Base-by-base conservation (phyloP, 2,113 vertebrate genomes). In the Marcusenius ussheri region DNA sequence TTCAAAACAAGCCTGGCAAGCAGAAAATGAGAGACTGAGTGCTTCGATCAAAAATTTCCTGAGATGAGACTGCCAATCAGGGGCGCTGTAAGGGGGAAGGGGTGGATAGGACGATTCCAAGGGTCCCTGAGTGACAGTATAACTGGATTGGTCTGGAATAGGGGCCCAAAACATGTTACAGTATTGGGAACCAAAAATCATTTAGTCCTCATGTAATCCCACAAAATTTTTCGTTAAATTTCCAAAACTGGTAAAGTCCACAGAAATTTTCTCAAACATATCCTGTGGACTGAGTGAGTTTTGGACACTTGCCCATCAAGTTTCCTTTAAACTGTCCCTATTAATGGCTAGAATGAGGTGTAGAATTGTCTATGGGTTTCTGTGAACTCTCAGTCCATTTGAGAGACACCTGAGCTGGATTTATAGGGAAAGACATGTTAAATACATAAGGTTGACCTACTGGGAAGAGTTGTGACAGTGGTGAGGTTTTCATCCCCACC, bases 401-500 rank as follows among this genome's bases (percentile, higher is more conserved):
- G 50, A 46, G 56, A 42, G 42, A 27, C 17, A 17, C 39, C 35
- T 46, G 13, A 45, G 51, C 35, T 45, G 39, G 39, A 45, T 27
- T 70, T 31, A 70, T 70, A 70, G 62, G 4, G 87, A 58, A 17
- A 31, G 35, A 39, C 19, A 15, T 4, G 46, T 31, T 11, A 39
- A 31, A 47, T 9, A 9, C 27, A 27, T 45, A n/a, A 31, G n/a
- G 24, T 24, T n/a, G 27, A 97, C 97, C 97, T 93, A 99, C 98
- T 99, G 31, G 98, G 97, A 88, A 99, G 94, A 88, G 98, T 98
- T 66, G 98, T 99, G 93, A 97, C 93, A 0, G 90, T 96, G 35
- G 95, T 94, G 90, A 99, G 94, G 4, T 94, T 95, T 0, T 80
- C 91, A 66, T 99, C 97, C 93, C 98, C 98, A 92, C 98, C 98